Evolutionary conservation across 1,140 invertebrate genomes (phyloP).

Genomic region (Brachionus rotundiformis): DNA sequence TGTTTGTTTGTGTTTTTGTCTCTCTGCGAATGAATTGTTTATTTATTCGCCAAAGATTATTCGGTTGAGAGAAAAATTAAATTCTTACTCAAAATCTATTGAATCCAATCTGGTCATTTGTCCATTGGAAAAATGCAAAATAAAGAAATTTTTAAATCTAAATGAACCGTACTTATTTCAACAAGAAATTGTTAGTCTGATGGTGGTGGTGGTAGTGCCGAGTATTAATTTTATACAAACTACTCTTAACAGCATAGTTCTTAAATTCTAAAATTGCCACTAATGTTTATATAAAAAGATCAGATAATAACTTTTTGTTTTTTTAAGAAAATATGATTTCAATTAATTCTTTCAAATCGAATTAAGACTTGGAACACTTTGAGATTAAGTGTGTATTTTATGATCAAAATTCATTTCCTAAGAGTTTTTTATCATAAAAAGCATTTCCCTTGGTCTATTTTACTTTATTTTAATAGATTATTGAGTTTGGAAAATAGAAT

Average conservation of each 20-base stretch:
- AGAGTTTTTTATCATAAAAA: no score
- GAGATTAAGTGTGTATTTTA: no score
- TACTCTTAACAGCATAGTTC: background rate
- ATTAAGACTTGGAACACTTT: background rate
- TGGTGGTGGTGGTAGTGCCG: background rate
- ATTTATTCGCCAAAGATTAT: background rate
- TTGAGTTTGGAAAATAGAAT: background rate
- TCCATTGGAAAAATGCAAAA: background rate
- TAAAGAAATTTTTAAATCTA: background rate
- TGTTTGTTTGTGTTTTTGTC: constrained; percentile 6
- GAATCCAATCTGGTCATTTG: background rate
- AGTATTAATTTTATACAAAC: constrained; percentile 17
- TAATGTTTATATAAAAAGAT: background rate
- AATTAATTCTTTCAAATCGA: background rate
- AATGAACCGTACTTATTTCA: background rate
- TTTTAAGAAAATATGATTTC: background rate
- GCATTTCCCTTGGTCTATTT: no score
- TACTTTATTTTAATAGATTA: background rate
- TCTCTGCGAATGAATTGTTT: background rate
- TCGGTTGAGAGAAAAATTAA: background rate
- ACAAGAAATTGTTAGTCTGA: background rate
- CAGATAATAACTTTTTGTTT: constrained; percentile 20
- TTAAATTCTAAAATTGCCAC: background rate
- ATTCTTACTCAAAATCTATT: background rate
- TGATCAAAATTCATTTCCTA: no score